Base-by-base conservation (phyloP, 2,113 vertebrate species). In the Uropsilus gracilis region DNA sequence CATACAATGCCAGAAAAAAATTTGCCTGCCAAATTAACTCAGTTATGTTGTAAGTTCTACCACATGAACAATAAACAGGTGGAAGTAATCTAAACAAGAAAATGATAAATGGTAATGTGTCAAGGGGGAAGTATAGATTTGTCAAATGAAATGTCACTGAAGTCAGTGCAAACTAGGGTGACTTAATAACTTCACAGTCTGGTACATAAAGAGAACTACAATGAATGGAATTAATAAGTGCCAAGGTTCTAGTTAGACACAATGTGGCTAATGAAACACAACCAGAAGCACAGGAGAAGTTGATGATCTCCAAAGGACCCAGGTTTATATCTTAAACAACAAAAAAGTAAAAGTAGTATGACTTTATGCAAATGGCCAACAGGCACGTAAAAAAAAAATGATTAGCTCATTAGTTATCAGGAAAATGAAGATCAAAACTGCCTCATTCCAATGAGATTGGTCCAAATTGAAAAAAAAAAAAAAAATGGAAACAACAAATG, bases 11-110 rank as follows among this genome's bases (percentile, higher is more conserved):
- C 82, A 88, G 42, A 90, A 55, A 82, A 77, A 37, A 95, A 82
- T 85, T 94, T 90, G 71, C 48, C 86, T 92, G 48, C 63, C 61
- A 92, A 82, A 95, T 95, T 93, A 88, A 81, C 92, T 95, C 46
- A 82, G 42, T 76, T 90, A 82, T 80, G 46, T 84, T 90, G 80
- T 48, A 73, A 93, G 34, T 82, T 64, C 69, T 34, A 93, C 4
- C 22, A 82, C 91, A 91, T 44, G 68, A 50, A 68, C 44, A 37
- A 89, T 83, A 89, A 91, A 86, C 78, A 96, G 50, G 89, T 86
- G 16, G 46, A 82, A 44, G 78, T 66, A 46, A 39, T 59, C 84
- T 80, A 86, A 95, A 78, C 87, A 94, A 69, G 57, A 80, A 95
- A 93, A 95, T 92, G 80, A 95, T 80, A 89, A 83, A 71, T 93